These are phyloP conservation scores for Drosophila merina DNA, from an alignment of 2,888 invertebrate species.

Conservation along the genomic window DNA sequence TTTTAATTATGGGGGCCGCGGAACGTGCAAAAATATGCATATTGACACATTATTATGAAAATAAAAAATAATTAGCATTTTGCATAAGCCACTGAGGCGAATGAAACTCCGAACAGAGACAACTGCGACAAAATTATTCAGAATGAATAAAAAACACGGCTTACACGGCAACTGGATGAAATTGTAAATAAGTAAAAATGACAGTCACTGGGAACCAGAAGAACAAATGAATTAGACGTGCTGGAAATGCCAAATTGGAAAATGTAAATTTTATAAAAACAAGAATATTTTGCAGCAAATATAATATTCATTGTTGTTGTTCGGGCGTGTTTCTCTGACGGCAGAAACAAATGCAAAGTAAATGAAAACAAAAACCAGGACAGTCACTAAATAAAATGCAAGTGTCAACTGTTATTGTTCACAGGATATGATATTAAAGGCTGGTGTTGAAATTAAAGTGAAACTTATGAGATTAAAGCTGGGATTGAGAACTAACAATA, in stretches of 20 bases:
- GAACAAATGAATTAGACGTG: conserved; percentile 59
- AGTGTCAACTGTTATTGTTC: conserved; percentile 1
- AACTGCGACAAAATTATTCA: conserved; percentile 11
- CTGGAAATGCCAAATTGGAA: conserved; percentile 54
- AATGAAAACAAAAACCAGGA: conserved; percentile 18
- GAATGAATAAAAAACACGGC: conserved; percentile 1
- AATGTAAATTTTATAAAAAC: conserved; percentile 56
- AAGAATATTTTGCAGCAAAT: conserved; percentile 19
- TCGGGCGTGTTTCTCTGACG: not conserved
- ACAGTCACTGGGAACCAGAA: conserved; percentile 8
- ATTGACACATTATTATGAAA: conserved; percentile 75
- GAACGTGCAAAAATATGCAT: conserved; percentile 32
- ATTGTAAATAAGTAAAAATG: conserved; percentile 49
- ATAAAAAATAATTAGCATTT: conserved; percentile 81
- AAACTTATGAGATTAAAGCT: conserved; percentile 1
- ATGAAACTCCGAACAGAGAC: conserved; percentile 26
- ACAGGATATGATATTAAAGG: not conserved
- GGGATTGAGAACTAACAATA: not conserved
- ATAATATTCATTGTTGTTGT: conserved; percentile 11
- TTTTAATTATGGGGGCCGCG: conserved; percentile 46
- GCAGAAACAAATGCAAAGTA: conserved; percentile 24
- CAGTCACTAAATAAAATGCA: conserved; percentile 2
- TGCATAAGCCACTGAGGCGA: conserved; percentile 67
- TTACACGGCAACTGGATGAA: conserved; percentile 5
- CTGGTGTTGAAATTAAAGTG: conserved; percentile 6